phyloP scores from a whole-genome alignment of 2,113 vertebrate species.

The Barnardius zonarius region DNA sequence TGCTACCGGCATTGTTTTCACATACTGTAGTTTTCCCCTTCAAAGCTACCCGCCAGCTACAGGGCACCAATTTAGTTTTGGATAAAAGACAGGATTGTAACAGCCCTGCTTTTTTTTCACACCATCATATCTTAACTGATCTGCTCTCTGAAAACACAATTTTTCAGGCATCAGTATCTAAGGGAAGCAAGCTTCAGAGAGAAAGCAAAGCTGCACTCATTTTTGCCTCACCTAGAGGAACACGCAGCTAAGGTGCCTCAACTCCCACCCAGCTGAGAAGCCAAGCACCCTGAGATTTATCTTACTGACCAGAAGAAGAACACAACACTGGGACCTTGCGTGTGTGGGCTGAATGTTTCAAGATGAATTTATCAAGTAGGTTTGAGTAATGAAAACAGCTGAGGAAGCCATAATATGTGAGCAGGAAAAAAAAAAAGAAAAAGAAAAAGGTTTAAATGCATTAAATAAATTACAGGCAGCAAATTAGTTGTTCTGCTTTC shows the following conservation, averaged over 20 bases:
- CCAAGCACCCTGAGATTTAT: neutral
- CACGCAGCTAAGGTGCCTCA: neutral
- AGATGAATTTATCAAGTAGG: neutral
- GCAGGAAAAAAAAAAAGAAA: neutral
- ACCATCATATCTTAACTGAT: neutral
- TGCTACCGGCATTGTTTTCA: neutral
- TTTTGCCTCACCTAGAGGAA: neutral
- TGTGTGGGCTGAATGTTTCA: neutral
- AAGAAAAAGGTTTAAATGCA: neutral
- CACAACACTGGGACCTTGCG: neutral
- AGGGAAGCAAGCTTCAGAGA: neutral
- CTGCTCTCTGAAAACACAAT: neutral
- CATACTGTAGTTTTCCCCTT: neutral
- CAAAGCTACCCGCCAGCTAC: neutral
- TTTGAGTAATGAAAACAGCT: neutral
- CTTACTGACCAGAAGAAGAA: fast-evolving
- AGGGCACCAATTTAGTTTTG: fast-evolving
- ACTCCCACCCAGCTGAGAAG: neutral
- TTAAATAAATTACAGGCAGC: neutral
- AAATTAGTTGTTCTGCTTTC: neutral
- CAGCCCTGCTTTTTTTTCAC: neutral
- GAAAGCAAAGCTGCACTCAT: neutral
- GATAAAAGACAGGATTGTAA: neutral
- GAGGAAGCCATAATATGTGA: neutral
- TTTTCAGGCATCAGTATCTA: neutral